These are phyloP conservation scores for Alaudala cheleensis DNA, from an alignment of 2,113 vertebrate genomes.

Conservation along the genomic window DNA sequence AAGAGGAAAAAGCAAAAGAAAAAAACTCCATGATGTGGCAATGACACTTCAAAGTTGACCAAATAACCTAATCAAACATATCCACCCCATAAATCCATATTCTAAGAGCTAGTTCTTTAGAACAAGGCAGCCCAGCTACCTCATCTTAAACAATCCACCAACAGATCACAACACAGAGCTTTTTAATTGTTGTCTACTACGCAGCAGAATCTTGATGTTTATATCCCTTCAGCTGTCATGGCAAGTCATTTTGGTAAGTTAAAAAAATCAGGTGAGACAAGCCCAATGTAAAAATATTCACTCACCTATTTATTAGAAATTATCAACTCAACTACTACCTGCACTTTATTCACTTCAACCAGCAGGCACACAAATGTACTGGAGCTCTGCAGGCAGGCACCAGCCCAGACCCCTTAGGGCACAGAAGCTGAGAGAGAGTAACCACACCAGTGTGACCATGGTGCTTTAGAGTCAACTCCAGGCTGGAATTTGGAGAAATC, in stretches of 20 bases:
- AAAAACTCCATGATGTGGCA: not conserved
- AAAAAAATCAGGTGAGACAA: not conserved
- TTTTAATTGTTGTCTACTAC: not conserved
- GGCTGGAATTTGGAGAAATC: not conserved
- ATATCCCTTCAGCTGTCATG: not conserved
- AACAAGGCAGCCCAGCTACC: not conserved
- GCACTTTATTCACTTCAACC: not conserved
- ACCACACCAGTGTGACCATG: not conserved
- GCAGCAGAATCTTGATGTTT: not conserved
- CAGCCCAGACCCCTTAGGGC: not conserved
- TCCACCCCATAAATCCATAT: not conserved
- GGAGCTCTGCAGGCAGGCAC: not conserved
- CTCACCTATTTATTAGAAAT: not conserved
- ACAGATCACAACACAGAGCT: not conserved
- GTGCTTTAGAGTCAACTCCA: not conserved
- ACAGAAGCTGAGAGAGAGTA: not conserved
- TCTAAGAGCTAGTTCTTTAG: not conserved
- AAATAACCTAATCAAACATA: not conserved
- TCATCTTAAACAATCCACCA: not conserved
- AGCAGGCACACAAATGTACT: not conserved
- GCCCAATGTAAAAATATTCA: not conserved
- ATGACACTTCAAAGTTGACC: not conserved
- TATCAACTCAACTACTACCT: not conserved
- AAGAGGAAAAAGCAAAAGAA: not conserved
- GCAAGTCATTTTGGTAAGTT: not conserved